Conservation (phyloP, 1,140 invertebrate species). For the Ganaspis sp. region DNA sequence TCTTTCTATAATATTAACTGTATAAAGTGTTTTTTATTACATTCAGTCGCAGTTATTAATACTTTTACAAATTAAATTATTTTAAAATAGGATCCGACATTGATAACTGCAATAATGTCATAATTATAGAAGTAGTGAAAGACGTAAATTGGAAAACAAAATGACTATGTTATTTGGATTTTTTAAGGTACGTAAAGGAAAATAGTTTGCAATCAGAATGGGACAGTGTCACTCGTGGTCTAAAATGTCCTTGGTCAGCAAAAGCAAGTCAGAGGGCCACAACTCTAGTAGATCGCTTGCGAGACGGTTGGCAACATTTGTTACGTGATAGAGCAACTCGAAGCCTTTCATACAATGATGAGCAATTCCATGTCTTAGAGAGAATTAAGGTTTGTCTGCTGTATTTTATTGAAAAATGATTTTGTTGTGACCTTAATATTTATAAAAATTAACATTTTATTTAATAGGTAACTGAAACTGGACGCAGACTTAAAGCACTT, state of each 20-base stretch:
- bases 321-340: conserved; percentile 90
- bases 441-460: conserved; percentile 35
- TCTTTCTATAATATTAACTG: too few species aligned
- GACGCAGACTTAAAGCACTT: conserved; percentile 81
- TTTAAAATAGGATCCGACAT: too few species aligned
- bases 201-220: conserved; percentile 83
- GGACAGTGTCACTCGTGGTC: conserved; percentile 81
- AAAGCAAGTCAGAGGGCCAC: conserved; percentile 83
- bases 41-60: too few species aligned
- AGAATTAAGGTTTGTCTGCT: conserved; percentile 79
- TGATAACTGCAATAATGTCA: too few species aligned
- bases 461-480: conserved; percentile 79
- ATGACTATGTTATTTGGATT: too few species aligned
- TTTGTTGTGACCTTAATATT: neutral
- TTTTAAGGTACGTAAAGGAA: conserved; percentile 73
- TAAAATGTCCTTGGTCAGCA: conserved; percentile 81
- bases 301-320: conserved; percentile 95
- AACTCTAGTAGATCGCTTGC: conserved; percentile 85
- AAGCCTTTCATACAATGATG: conserved; percentile 92
- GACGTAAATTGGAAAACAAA: too few species aligned
- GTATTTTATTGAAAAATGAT: conserved; percentile 38
- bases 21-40: too few species aligned
- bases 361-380: conserved; percentile 94
- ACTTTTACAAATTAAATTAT: too few species aligned
- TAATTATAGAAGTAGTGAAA: too few species aligned